phyloP scores from a whole-genome alignment of 2,888 invertebrate genomes.

The Patella depressa region DNA sequence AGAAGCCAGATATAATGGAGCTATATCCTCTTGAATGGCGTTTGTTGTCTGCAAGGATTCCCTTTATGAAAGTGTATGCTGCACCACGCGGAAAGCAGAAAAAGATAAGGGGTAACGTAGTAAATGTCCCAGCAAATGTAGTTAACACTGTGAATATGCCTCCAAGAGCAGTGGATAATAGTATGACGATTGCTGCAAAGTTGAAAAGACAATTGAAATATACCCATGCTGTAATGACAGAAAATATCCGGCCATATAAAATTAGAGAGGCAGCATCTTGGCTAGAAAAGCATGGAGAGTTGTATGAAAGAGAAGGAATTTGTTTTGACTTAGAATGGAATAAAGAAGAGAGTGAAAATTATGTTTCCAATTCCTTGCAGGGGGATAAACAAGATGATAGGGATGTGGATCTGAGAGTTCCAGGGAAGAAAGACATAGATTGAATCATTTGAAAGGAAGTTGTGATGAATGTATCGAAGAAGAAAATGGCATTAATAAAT shows the following conservation, averaged over 20 bases:
- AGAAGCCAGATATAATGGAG: neutral
- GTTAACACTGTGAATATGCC: neutral
- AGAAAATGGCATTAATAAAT: no score
- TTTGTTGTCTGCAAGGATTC: neutral
- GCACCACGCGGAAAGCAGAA: neutral
- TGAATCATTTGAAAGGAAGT: no score
- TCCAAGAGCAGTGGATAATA: constrained; percentile 6
- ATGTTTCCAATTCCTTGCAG: neutral
- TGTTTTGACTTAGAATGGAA: neutral
- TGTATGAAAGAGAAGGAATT: constrained; percentile 6
- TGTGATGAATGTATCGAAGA: no score
- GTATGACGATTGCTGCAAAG: constrained; percentile 13
- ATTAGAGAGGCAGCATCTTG: constrained; percentile 13
- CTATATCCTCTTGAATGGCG: neutral
- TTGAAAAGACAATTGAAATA: constrained; percentile 15
- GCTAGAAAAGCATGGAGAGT: neutral
- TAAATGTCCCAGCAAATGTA: constrained; percentile 13
- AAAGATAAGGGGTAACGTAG: constrained; percentile 1
- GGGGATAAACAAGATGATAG: constrained; percentile 26
- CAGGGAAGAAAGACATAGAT: no score
- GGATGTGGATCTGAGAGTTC: no score
- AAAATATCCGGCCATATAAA: constrained; percentile 20
- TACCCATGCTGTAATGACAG: neutral
- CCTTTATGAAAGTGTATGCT: neutral
- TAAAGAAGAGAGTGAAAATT: neutral